These are phyloP conservation scores for Eulemur mongoz DNA, from an alignment of 2,797 vertebrate species.

Conservation along the genomic window DNA sequence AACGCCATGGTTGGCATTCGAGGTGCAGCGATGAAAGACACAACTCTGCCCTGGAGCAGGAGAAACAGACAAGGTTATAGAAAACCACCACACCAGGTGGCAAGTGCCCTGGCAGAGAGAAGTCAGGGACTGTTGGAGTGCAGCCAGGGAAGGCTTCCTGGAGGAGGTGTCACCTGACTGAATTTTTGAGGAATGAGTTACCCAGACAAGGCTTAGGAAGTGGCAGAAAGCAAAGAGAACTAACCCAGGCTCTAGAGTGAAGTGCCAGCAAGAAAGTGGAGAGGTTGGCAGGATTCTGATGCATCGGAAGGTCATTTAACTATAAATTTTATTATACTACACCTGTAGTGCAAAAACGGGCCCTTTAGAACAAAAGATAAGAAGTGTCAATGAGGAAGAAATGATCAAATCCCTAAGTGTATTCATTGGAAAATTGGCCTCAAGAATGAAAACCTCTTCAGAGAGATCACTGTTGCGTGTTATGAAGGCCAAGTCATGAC, in stretches of 20 bases:
- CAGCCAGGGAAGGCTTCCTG: not conserved
- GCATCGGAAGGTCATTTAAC: not conserved
- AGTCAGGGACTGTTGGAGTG: not conserved
- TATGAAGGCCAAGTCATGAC: not conserved
- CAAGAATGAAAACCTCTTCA: not conserved
- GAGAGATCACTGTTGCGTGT: not conserved
- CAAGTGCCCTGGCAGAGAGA: not conserved
- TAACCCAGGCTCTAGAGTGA: not conserved
- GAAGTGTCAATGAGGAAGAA: not conserved
- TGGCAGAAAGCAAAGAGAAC: not conserved
- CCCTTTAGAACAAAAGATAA: not conserved
- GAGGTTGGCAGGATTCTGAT: not conserved
- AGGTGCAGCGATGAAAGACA: not conserved
- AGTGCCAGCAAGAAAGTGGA: not conserved
- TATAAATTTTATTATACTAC: not conserved
- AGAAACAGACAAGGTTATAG: not conserved
- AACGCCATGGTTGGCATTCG: not conserved
- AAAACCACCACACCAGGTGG: not conserved
- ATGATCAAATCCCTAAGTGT: not conserved
- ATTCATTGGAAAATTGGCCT: not conserved
- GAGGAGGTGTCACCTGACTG: not conserved
- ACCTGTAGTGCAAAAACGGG: not conserved
- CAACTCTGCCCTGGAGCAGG: not conserved
- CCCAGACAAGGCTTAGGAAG: not conserved
- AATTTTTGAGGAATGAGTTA: not conserved